Percentiles rank a stretch among this genome's conserved stretches.
Evolutionary conservation across 2,113 vertebrate genomes (phyloP).

Genomic region (Rostratula benghalensis): DNA sequence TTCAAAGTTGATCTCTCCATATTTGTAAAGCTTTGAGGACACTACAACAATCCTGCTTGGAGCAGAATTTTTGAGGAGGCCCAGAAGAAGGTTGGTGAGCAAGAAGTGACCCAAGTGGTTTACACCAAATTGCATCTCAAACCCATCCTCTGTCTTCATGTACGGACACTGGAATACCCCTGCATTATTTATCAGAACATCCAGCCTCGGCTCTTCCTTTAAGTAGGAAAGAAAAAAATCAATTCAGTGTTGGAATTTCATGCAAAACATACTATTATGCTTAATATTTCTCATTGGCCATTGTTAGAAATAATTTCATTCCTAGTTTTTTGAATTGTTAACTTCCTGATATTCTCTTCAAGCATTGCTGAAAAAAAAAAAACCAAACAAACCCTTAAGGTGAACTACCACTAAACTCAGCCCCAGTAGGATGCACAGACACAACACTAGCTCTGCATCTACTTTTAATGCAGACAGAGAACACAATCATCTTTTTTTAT

Average conservation of each 20-base stretch:
- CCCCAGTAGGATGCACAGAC: neutral
- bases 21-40: constrained; percentile 96
- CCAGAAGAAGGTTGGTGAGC: constrained; percentile 90
- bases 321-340: neutral
- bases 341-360: neutral
- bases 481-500: neutral
- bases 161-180: constrained; percentile 95
- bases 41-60: constrained; percentile 92
- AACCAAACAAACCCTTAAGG: fast-evolving
- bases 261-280: neutral
- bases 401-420: neutral
- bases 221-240: constrained; percentile 23
- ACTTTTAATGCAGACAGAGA: neutral
- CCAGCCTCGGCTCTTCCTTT: constrained; percentile 88
- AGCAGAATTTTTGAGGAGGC: constrained; percentile 87
- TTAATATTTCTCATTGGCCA: neutral
- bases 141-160: constrained; percentile 90
- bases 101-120: constrained; percentile 96
- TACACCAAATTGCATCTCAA: constrained; percentile 95
- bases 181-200: constrained; percentile 93
- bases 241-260: neutral
- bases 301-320: neutral
- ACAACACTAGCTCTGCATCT: fast-evolving
- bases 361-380: neutral
- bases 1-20: constrained; percentile 92